Conservation (phyloP, 2,888 invertebrate genomes). For the Punctoribates punctum region DNA sequence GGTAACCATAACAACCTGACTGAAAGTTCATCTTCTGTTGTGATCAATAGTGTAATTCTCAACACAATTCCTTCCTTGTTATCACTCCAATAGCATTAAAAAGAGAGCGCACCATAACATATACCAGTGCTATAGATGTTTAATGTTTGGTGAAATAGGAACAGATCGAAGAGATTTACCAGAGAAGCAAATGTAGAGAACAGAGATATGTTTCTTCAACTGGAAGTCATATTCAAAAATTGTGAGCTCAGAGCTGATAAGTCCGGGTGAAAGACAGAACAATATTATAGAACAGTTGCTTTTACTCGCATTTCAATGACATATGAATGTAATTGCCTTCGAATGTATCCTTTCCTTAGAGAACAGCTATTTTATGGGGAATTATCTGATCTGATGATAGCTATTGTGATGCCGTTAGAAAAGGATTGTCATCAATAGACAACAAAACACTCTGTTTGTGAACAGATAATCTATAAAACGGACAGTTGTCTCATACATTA, state of each 20-base stretch:
- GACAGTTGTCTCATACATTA: background rate
- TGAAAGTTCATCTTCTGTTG: background rate
- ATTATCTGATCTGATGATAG: constrained; percentile 20
- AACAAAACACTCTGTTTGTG: background rate
- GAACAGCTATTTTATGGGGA: background rate
- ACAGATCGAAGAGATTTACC: constrained; percentile 21
- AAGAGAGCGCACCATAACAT: constrained; percentile 5
- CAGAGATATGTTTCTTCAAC: background rate
- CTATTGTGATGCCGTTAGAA: background rate
- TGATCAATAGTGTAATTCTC: constrained; percentile 30
- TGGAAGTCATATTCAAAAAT: background rate
- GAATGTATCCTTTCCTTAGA: background rate
- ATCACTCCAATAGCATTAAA: constrained; percentile 24
- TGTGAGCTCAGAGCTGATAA: background rate
- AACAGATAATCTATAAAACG: background rate
- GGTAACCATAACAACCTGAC: constrained; percentile 30
- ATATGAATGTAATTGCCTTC: background rate
- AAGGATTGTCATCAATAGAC: background rate
- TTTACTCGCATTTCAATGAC: background rate
- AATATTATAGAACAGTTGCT: background rate
- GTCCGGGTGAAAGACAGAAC: background rate
- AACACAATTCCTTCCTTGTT: constrained; percentile 6
- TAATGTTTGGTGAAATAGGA: constrained; percentile 24
- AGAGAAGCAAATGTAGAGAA: background rate
- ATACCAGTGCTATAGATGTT: constrained; percentile 9